phyloP scores from a whole-genome alignment of 1,140 invertebrate genomes.

The Amyelois transitella region DNA sequence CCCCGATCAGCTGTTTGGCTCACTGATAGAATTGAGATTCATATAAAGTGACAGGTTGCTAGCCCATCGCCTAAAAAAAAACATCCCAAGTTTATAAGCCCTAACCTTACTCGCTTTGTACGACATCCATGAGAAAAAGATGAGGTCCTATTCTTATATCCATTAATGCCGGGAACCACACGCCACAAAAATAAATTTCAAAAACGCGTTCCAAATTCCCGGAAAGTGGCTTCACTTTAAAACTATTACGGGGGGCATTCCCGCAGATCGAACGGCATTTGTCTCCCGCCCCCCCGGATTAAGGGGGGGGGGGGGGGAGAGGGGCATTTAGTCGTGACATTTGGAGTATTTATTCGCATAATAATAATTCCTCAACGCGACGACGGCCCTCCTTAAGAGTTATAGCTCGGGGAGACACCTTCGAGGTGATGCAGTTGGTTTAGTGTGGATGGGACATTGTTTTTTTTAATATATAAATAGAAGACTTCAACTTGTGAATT shows the following conservation, averaged over 20 bases:
- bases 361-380: constrained; percentile 75
- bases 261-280: constrained; percentile 47
- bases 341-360: constrained; percentile 77
- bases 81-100: too few species aligned
- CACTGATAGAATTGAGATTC: too few species aligned
- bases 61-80: too few species aligned
- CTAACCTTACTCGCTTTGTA: too few species aligned
- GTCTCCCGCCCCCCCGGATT: constrained; percentile 39
- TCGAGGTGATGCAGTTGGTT: constrained; percentile 43
- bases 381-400: constrained; percentile 66
- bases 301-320: constrained; percentile 47
- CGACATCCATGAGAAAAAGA: too few species aligned
- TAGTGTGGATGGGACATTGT: constrained; percentile 16
- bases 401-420: constrained; percentile 67
- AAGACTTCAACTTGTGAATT: too few species aligned
- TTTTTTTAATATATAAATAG: too few species aligned
- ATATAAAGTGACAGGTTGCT: too few species aligned
- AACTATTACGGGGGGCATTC: constrained; percentile 35
- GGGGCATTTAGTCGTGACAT: constrained; percentile 76
- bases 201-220: not conserved
- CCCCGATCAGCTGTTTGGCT: too few species aligned
- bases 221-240: constrained; percentile 24
- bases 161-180: too few species aligned
- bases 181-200: too few species aligned
- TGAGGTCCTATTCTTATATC: too few species aligned